Evolutionary conservation across 2,888 invertebrate species (phyloP).

Genomic region (Ramazzottius varieornatus): DNA sequence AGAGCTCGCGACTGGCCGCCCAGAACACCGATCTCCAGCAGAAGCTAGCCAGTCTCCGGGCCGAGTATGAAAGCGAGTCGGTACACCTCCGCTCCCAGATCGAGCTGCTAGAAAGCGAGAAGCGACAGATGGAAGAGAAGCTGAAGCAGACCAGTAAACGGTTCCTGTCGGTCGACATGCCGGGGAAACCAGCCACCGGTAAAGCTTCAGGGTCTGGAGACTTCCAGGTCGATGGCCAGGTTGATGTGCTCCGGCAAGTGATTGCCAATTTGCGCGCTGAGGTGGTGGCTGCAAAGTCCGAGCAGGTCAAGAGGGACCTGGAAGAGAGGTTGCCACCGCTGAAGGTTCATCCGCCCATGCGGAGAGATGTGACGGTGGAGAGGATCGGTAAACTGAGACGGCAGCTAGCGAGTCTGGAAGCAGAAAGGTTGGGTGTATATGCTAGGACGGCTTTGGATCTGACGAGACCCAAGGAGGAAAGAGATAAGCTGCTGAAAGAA

Average conservation of each 20-base stretch:
- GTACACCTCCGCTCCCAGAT: not conserved
- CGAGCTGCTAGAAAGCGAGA: not conserved
- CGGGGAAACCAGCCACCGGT: not conserved
- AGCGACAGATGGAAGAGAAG: not conserved
- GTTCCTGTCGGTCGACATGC: not conserved
- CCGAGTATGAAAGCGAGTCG: not conserved
- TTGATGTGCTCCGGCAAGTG: not conserved
- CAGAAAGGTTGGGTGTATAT: not conserved
- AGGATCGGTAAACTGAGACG: not conserved
- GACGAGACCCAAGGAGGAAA: not conserved
- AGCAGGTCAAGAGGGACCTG: not conserved
- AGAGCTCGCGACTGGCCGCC: not conserved
- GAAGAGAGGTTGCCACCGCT: not conserved
- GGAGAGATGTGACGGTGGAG: not conserved
- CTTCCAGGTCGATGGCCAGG: not conserved
- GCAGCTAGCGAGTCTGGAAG: not conserved
- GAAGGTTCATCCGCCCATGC: not conserved
- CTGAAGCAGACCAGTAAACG: constrained; percentile 3
- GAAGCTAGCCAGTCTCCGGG: not conserved
- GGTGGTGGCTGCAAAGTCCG: not conserved
- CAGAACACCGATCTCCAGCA: not conserved
- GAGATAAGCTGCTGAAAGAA: not conserved
- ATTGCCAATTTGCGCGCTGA: not conserved
- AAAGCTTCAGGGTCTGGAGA: not conserved
- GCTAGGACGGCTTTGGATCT: not conserved